These are phyloP conservation scores for Australoheros scitulus DNA, from an alignment of 2,113 vertebrate species.

Conservation along the genomic window DNA sequence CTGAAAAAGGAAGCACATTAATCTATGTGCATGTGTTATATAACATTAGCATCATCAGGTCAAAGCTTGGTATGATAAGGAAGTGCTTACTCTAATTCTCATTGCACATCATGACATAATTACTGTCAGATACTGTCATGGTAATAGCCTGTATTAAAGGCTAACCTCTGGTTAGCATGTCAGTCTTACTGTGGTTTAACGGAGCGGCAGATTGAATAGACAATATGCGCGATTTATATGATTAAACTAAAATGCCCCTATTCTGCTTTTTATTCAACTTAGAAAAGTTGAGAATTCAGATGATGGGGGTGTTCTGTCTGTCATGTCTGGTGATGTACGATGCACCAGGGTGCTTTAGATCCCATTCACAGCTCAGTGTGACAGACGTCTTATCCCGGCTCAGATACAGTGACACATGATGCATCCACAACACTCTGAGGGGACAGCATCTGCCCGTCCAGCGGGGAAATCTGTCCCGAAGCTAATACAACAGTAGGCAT, in stretches of 20 bases:
- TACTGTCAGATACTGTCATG: neutral
- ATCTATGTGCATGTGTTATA: constrained; percentile 44
- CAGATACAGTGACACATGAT: constrained; percentile 50
- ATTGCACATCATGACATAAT: constrained; percentile 30
- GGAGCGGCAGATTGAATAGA: neutral
- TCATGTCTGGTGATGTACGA: neutral
- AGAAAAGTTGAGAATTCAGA: neutral
- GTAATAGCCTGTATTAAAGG: constrained; percentile 6
- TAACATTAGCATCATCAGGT: constrained; percentile 49
- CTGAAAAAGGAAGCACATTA: constrained; percentile 8
- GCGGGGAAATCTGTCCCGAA: constrained; percentile 50
- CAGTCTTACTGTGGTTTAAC: neutral
- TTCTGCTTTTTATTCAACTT: neutral
- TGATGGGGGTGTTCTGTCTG: neutral
- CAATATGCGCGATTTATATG: neutral
- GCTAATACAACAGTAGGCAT: constrained; percentile 25
- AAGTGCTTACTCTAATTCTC: constrained; percentile 36
- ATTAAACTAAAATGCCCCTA: neutral
- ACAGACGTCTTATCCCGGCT: constrained; percentile 56
- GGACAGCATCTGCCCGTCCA: constrained; percentile 57
- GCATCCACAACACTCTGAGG: neutral
- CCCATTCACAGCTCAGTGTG: constrained; percentile 32
- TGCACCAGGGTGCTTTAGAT: constrained; percentile 13
- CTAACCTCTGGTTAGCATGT: constrained; percentile 14
- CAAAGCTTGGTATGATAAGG: constrained; percentile 31